Evolutionary conservation across 2,113 vertebrate species (phyloP).

Genomic region (Pipra filicauda): DNA sequence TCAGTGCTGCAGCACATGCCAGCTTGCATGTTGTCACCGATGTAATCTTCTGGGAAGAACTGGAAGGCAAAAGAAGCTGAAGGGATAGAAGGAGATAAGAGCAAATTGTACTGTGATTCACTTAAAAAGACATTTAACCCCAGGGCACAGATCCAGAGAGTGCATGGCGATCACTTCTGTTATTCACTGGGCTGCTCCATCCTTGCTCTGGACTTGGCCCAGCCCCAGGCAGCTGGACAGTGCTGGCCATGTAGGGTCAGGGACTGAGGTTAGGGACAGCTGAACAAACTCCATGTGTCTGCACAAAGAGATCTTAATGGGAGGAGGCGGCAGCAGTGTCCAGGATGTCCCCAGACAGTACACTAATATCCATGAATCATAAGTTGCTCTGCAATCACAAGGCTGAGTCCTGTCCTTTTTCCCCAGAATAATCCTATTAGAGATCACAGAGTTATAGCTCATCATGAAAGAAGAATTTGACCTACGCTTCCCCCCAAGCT

Average conservation of each 20-base stretch:
- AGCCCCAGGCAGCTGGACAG: neutral
- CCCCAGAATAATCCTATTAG: constrained; percentile 38
- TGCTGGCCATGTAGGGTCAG: neutral
- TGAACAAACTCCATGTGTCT: neutral
- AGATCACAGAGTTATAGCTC: constrained; percentile 33
- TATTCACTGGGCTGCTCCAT: neutral
- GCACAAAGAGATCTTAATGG: neutral
- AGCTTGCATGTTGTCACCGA: neutral
- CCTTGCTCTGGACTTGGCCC: neutral
- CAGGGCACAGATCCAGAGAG: neutral
- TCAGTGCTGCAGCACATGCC: neutral
- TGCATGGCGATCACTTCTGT: neutral
- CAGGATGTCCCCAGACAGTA: constrained; percentile 22
- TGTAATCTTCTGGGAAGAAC: neutral
- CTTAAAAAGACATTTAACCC: neutral
- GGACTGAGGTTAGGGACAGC: neutral
- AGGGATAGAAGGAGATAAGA: neutral
- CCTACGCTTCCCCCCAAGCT: neutral
- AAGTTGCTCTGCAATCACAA: neutral
- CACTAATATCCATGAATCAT: neutral
- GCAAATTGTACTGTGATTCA: accelerated
- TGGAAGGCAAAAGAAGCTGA: neutral
- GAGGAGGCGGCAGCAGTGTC: neutral
- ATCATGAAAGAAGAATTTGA: constrained; percentile 41
- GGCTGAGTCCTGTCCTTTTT: neutral